Conservation (phyloP, 2,113 vertebrate genomes). For the Lanius collurio region DNA sequence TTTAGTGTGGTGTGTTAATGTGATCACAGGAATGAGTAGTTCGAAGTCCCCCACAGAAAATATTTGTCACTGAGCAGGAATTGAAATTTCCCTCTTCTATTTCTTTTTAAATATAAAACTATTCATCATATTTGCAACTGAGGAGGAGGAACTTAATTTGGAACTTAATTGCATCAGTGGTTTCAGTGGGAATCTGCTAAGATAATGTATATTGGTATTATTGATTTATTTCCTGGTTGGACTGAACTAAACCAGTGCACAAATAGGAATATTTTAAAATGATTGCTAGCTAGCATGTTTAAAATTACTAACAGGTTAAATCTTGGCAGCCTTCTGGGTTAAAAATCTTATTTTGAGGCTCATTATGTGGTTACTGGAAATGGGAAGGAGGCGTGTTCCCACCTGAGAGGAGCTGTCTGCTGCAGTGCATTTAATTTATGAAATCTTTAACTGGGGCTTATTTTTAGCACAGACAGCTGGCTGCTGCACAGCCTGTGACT, state of each 20-base stretch:
- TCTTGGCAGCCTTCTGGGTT: background rate
- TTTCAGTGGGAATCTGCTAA: background rate
- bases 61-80: background rate
- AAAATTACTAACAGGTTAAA: background rate
- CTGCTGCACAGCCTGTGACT: conserved; percentile 70
- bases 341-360: background rate
- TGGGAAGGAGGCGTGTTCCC: conserved; percentile 60
- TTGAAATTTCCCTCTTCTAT: background rate
- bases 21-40: background rate
- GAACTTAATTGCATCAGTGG: background rate
- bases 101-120: background rate
- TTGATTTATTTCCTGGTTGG: background rate
- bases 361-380: conserved; percentile 25
- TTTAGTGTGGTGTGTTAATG: background rate
- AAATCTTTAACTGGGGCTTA: conserved; percentile 55
- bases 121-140: background rate
- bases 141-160: background rate
- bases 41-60: background rate
- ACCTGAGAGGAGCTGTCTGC: conserved; percentile 65
- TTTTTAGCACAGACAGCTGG: conserved; percentile 76
- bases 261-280: background rate
- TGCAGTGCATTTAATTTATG: conserved; percentile 62
- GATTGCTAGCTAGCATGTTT: background rate
- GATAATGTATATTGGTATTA: background rate
- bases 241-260: background rate